Base-by-base conservation (phyloP, 35 echinoderm and acorn worm genomes). In the Apostichopus japonicus region DNA sequence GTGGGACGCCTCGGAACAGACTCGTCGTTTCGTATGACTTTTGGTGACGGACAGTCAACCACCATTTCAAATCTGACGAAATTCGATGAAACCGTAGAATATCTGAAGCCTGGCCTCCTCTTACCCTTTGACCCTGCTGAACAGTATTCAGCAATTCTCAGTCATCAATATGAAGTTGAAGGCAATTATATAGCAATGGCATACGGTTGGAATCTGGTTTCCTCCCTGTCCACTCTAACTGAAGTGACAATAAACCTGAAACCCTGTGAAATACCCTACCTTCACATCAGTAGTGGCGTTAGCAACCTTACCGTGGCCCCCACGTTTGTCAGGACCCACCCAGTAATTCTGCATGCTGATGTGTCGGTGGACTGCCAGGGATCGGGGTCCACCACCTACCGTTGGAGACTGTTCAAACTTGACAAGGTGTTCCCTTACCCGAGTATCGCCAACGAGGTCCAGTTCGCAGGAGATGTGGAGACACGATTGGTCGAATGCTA, bases 401-500 rank as follows among this genome's bases (percentile, higher is more conserved):
- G 87, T 55, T 98, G 96, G 96, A 59, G 67, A 21, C 54, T 98
- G 6, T 98, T 75, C 80, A 92, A 90, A 71, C 91, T 98, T 13
- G 89, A 83, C 55, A 86, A 92, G 0, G 57, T 93, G 4, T 94
- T 92, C 55, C 90, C 96, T 4, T 80, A 92, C 16, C 96, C 96
- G 5, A 92, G 90, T 56, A 54, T 76, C 4, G 87, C 86, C 5
- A 98, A 98, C 75, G 73, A 90, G 76, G 76, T 91, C 24, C 78
- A 73, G 71, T 84, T 98, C 6, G 88, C 65, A 8, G 25, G 14
- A 17, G 21, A 55, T 54, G 73, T 98, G 65, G 87, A 86, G 13
- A 94, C 92, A 24, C 53, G 92, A 16, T 82, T 95, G 15, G 77
- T 91, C 0, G 93, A 94, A 58, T 57, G 94, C 25, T 95, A 93